These are phyloP conservation scores for Cephus pygmeus DNA, from an alignment of 2,888 invertebrate genomes.

Conservation along the genomic window DNA sequence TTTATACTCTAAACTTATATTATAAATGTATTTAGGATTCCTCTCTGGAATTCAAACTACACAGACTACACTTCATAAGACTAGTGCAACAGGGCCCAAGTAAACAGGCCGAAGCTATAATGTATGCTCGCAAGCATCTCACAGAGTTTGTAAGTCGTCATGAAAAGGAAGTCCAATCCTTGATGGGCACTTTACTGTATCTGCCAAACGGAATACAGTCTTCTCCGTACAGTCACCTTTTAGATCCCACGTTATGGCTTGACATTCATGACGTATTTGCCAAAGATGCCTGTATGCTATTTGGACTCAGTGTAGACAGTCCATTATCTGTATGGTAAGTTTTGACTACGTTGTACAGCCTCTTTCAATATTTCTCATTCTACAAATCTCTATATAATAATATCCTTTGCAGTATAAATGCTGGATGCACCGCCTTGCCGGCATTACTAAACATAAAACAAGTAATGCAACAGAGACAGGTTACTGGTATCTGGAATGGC, in stretches of 20 bases:
- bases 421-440: conserved; percentile 93
- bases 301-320: conserved; percentile 90
- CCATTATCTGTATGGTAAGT: conserved; percentile 86
- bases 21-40: conserved; percentile 67
- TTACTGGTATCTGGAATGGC: conserved; percentile 93
- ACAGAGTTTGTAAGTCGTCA: conserved; percentile 82
- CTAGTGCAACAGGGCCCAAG: conserved; percentile 74
- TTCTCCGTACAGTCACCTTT: conserved; percentile 82
- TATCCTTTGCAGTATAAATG: conserved; percentile 76
- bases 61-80: conserved; percentile 83
- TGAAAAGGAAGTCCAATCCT: conserved; percentile 84
- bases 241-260: conserved; percentile 81
- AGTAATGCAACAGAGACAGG: conserved; percentile 89
- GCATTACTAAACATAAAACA: conserved; percentile 94
- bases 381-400: not conserved
- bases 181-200: conserved; percentile 89
- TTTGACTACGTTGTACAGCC: not conserved
- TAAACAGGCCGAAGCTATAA: conserved; percentile 85
- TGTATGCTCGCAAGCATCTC: conserved; percentile 87
- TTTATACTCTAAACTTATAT: not conserved
- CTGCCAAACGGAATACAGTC: conserved; percentile 80
- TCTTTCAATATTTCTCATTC: conserved; percentile 5
- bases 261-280: conserved; percentile 88
- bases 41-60: conserved; percentile 83
- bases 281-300: conserved; percentile 89